These are phyloP conservation scores for Elephas maximus DNA, from an alignment of 2,113 vertebrate species.

Conservation along the genomic window DNA sequence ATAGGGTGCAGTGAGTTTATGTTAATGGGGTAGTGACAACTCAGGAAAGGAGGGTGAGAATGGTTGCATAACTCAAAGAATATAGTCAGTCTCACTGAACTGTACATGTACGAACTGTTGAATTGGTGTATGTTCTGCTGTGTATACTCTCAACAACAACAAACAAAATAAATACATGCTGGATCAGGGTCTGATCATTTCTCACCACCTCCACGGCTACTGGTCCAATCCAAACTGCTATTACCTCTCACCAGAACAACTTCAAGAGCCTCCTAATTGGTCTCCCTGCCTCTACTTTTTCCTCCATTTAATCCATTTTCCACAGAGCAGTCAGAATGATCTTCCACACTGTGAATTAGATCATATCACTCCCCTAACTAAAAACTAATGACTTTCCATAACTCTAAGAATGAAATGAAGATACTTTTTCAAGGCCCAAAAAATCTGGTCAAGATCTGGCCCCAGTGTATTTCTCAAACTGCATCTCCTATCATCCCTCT, in stretches of 20 bases:
- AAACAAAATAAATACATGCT: background rate
- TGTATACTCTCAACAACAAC: background rate
- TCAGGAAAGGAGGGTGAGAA: background rate
- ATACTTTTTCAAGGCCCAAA: background rate
- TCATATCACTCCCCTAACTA: background rate
- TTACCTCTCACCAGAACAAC: background rate
- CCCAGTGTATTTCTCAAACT: background rate
- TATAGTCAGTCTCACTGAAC: background rate
- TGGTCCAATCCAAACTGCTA: background rate
- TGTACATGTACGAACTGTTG: background rate
- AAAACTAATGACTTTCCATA: conserved; percentile 18
- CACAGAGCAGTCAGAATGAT: background rate
- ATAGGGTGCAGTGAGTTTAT: background rate
- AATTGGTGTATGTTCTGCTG: background rate
- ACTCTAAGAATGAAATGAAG: conserved; percentile 14
- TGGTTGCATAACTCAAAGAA: background rate
- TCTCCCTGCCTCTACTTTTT: background rate
- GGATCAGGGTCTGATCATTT: background rate
- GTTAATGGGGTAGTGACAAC: background rate
- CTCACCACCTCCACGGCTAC: background rate
- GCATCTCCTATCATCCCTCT: background rate
- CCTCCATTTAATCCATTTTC: background rate
- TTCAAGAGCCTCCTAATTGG: background rate
- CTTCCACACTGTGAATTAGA: background rate
- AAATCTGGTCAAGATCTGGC: background rate